Conservation (phyloP, 2,113 vertebrate species). For the Seriola aureovittata region DNA sequence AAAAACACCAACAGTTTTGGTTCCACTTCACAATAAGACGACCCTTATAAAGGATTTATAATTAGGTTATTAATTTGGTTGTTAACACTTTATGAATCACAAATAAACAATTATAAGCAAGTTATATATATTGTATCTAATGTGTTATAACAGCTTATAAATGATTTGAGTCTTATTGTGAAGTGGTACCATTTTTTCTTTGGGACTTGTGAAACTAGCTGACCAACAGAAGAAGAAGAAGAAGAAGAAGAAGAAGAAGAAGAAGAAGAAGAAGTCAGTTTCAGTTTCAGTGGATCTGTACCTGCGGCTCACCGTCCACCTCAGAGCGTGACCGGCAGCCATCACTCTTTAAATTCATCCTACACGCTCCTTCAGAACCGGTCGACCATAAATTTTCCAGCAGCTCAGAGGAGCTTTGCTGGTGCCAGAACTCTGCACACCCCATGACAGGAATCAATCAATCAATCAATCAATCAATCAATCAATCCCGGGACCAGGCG, state of each 20-base stretch:
- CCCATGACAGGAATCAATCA: constrained; percentile 65
- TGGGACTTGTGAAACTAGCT: neutral
- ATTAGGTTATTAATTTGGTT: too few relatives aligned
- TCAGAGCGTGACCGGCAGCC: constrained; percentile 40
- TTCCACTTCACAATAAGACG: too few relatives aligned
- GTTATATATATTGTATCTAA: too few relatives aligned
- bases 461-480: constrained; percentile 53
- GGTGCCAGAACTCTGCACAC: constrained; percentile 15
- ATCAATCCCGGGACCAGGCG: neutral
- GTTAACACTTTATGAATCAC: too few relatives aligned
- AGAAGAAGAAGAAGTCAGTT: neutral
- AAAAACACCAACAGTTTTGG: too few relatives aligned
- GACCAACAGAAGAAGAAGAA: neutral
- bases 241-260: neutral
- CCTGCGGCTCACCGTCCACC: neutral
- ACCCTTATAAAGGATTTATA: too few relatives aligned
- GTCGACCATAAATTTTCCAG: constrained; percentile 39
- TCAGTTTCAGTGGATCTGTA: constrained; percentile 2
- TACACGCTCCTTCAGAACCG: constrained; percentile 31
- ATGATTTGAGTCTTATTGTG: too few relatives aligned
- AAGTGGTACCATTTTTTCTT: neutral
- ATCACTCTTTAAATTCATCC: constrained; percentile 41
- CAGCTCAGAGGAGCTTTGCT: constrained; percentile 46
- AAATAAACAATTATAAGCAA: too few relatives aligned
- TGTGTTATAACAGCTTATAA: too few relatives aligned